Percentiles rank a stretch among this genome's conserved stretches.
Conservation (phyloP, 1,140 invertebrate genomes). For the Apis laboriosa region DNA sequence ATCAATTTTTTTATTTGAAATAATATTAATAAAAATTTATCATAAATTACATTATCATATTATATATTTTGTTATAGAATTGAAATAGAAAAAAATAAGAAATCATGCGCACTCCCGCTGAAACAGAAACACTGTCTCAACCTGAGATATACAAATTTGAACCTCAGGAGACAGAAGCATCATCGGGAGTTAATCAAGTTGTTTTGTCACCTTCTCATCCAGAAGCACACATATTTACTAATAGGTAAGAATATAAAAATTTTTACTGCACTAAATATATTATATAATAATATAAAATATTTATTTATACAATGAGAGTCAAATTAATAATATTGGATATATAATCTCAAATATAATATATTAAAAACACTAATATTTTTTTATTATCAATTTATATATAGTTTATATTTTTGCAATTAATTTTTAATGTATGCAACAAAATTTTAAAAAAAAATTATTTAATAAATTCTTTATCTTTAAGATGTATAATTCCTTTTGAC, state of each 20-base stretch:
- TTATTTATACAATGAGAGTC: background rate
- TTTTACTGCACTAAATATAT: constrained; percentile 23
- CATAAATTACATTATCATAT: background rate
- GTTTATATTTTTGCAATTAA: too few species aligned
- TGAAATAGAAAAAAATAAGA: constrained; percentile 6
- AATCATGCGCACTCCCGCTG: constrained; percentile 72
- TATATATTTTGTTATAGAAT: constrained; percentile 28
- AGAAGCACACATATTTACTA: constrained; percentile 74
- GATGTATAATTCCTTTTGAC: too few species aligned
- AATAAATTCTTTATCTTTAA: too few species aligned
- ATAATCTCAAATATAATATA: too few species aligned
- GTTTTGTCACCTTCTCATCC: constrained; percentile 72
- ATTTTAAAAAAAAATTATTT: too few species aligned
- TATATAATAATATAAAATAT: background rate
- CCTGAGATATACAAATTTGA: constrained; percentile 70
- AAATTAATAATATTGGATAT: too few species aligned
- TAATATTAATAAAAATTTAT: background rate
- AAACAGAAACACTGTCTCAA: constrained; percentile 69
- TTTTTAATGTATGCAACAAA: too few species aligned
- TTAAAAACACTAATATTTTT: background rate
- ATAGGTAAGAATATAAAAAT: constrained; percentile 67
- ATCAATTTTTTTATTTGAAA: background rate
- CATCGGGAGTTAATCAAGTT: constrained; percentile 65
- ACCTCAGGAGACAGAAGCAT: constrained; percentile 59
- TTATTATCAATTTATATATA: too few species aligned